Evolutionary conservation across 2,888 invertebrate species (phyloP).

Genomic region (Phortica okadai): DNA sequence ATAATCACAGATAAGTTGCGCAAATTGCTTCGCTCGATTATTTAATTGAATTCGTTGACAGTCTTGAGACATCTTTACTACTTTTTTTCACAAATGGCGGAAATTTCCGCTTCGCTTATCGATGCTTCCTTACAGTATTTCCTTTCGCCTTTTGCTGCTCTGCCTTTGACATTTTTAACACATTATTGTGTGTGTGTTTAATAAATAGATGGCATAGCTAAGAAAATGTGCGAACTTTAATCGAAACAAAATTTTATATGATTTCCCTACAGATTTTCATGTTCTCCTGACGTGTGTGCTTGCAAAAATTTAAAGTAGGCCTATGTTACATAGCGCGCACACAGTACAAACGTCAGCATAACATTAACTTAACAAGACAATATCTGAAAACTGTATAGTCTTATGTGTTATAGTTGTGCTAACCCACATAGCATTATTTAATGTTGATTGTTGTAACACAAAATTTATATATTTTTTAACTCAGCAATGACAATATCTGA

Average conservation of each 20-base stretch:
- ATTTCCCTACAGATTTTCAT: neutral
- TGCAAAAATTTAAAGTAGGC: neutral
- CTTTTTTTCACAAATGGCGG: neutral
- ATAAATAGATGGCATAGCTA: neutral
- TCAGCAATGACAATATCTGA: no score
- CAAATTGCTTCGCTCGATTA: constrained; percentile 24
- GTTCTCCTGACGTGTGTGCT: neutral
- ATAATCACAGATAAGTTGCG: constrained; percentile 14
- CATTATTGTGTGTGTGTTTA: neutral
- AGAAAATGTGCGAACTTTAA: neutral
- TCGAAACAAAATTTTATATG: neutral
- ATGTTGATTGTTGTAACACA: no score
- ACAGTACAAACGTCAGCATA: no score
- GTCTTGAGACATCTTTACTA: neutral
- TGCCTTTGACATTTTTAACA: constrained; percentile 6
- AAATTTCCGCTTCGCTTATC: neutral
- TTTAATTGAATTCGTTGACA: constrained; percentile 19
- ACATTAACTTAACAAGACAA: no score
- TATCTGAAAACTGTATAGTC: no score
- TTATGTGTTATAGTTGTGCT: no score
- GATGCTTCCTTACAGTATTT: neutral
- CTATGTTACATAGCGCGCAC: neutral
- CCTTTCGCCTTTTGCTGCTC: neutral
- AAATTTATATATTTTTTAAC: no score
- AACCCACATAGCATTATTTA: no score